Evolutionary conservation across 2,113 vertebrate species (phyloP).

Genomic region (Gopherus flavomarginatus): DNA sequence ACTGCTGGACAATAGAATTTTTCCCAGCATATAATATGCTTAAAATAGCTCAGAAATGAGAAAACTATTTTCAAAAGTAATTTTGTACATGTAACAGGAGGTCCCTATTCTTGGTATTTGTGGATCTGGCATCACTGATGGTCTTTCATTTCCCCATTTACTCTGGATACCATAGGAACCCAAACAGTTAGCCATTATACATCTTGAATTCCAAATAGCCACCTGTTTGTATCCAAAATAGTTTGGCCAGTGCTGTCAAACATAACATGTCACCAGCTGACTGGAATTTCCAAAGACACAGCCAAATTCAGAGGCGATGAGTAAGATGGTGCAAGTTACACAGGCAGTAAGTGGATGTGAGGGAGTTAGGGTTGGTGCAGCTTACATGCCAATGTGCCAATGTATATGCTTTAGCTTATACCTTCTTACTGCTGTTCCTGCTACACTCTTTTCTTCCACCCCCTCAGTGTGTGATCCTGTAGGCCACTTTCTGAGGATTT

Average conservation of each 20-base stretch:
- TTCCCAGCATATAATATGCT: background rate
- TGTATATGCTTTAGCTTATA: background rate
- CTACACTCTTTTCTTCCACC: background rate
- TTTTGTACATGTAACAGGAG: background rate
- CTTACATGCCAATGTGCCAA: background rate
- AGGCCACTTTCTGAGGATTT: background rate
- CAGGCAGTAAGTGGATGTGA: background rate
- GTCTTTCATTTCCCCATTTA: background rate
- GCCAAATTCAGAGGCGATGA: background rate
- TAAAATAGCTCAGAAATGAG: background rate
- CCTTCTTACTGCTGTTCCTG: background rate
- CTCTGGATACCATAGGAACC: background rate
- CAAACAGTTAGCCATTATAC: background rate
- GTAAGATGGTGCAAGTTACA: background rate
- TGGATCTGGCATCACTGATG: background rate
- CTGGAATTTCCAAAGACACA: background rate
- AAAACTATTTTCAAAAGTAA: background rate
- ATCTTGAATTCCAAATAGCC: background rate
- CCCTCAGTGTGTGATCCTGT: background rate
- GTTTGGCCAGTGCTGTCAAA: background rate
- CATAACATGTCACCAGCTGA: background rate
- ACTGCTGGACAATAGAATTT: background rate
- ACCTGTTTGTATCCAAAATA: background rate
- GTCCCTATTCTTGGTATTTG: background rate
- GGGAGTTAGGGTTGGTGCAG: background rate